A percentile compares a stretch with the other conserved stretches of the same genome.
phyloP scores from a whole-genome alignment of 2,113 vertebrate species.

The Cavia porcellus region DNA sequence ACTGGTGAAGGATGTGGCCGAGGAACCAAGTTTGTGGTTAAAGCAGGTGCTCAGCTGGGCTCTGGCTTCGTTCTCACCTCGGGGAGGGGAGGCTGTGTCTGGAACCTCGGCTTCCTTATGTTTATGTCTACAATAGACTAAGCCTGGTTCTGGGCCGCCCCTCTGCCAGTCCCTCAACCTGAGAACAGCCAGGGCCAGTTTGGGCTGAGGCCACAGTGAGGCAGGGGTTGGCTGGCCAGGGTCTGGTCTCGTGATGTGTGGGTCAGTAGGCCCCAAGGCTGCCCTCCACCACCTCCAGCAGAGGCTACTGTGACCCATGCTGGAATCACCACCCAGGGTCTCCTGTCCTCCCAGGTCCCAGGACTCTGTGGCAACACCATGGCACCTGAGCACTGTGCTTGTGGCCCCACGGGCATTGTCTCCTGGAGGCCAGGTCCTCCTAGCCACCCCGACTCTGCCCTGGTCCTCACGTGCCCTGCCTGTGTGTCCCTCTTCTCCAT shows the following conservation, averaged over 20 bases:
- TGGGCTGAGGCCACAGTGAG: not conserved
- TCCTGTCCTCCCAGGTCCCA: not conserved
- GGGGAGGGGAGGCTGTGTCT: not conserved
- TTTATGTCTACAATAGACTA: too few relatives aligned
- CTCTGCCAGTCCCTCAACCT: not conserved
- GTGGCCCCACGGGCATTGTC: not conserved
- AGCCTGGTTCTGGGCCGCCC: not conserved
- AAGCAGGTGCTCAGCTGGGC: not conserved
- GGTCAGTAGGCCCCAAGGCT: not conserved
- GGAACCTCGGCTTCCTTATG: not conserved
- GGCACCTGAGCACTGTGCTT: not conserved
- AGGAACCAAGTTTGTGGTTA: not conserved
- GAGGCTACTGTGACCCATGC: not conserved
- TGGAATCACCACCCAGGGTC: not conserved
- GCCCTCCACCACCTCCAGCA: not conserved
- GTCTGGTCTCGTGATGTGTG: not conserved
- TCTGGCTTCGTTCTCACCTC: not conserved
- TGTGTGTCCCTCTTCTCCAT: not conserved
- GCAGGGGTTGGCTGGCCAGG: not conserved
- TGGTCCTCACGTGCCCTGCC: accelerated
- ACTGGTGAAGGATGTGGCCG: not conserved
- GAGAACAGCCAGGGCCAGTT: not conserved
- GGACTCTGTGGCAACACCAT: not conserved
- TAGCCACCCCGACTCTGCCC: too few relatives aligned
- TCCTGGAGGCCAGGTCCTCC: not conserved